A percentile compares a stretch with the other conserved stretches of the same genome.
Evolutionary conservation across 2,113 vertebrate genomes (phyloP).

Genomic region (Tretioscincus oriximinensis): DNA sequence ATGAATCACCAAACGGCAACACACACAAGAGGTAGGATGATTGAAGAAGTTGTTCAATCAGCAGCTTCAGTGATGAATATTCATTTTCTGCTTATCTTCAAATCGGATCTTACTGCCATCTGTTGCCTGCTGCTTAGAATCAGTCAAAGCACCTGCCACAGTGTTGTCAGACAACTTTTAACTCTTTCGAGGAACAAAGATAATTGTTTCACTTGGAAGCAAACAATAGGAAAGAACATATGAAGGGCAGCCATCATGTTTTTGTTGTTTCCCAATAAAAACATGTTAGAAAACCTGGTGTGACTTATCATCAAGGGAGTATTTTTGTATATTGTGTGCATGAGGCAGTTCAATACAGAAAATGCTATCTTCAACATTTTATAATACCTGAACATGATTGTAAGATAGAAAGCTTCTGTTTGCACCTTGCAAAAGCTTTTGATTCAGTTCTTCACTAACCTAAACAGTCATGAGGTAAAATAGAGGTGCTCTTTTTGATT

Average conservation of each 20-base stretch:
- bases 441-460: too few species aligned
- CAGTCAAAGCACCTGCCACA: conserved; percentile 22
- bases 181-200: background rate
- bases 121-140: conserved; percentile 28
- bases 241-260: accelerated
- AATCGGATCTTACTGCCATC: conserved; percentile 18
- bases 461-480: background rate
- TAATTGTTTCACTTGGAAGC: background rate
- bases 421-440: too few species aligned
- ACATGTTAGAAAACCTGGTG: accelerated
- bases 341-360: background rate
- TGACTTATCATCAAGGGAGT: too few species aligned
- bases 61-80: conserved; percentile 44
- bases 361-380: background rate
- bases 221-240: background rate
- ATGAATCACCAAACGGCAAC: conserved; percentile 16
- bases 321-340: background rate
- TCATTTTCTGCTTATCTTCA: conserved; percentile 24
- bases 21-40: conserved; percentile 28
- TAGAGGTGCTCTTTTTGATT: background rate
- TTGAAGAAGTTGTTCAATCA: conserved; percentile 52
- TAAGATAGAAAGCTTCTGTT: too few species aligned
- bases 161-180: conserved; percentile 6
- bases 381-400: too few species aligned
- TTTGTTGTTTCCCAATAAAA: background rate